Base-by-base conservation (phyloP, 2,888 invertebrate genomes). In the Galerucella pusilla region DNA sequence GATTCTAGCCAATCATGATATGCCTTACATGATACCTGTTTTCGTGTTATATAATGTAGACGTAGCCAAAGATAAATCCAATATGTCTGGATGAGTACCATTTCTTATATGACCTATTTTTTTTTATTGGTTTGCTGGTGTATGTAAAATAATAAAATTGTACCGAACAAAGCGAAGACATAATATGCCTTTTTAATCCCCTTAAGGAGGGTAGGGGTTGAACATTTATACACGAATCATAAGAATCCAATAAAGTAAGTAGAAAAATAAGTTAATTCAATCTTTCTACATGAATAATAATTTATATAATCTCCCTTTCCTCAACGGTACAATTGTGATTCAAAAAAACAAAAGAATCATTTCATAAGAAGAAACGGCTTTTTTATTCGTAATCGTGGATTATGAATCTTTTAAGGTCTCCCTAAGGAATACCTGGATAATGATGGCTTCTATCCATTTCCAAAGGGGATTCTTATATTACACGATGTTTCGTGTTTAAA, bases 381-480 rank as follows among this genome's bases (percentile, higher is more conserved):
- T 86, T 86, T 86, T 85, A 84, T 85, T 78, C 84, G 85, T 87
- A 86, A 87, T 86, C 86, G 85, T 81, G 83, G 86, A 86, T 86
- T 86, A 87, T 87, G 86, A 87, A 86, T 87, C 86, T 87, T 86
- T 86, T 85, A 85, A 84, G 79, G 82, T 79, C 80, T 84, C 86
- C 84, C 83, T 68, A 69, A 82, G 85, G 86, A 83, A 85, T 86
- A 85, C 85, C 86, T 85, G 85, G 84, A 84, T 84, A 85, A 85
- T 81, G 82, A 82, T 82, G 81, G 79, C 78, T 73, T 73, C 68
- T 63, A 61, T 57, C 59, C 60, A 60, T 74, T 70, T 80, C 79
- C 73, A 77, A 81, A 79, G 80, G 82, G 84, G 82, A 82, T 78
- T 80, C 82, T 82, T 84, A 64, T 84, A 81, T 80, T 77, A 76